These are phyloP conservation scores for Galeruca laticollis DNA, from an alignment of 2,888 invertebrate genomes.

Conservation along the genomic window DNA sequence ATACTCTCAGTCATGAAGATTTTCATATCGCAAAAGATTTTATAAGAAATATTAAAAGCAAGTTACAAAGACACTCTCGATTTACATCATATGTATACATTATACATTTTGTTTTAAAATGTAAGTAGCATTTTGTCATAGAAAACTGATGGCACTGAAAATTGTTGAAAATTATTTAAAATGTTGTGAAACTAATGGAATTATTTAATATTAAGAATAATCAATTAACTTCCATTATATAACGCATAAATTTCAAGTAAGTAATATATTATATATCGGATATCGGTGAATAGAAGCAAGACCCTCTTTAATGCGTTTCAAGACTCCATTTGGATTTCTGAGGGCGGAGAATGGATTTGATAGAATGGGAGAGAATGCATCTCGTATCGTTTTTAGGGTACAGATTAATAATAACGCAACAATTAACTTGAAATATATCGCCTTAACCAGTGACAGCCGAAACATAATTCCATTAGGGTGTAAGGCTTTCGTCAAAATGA, in stretches of 20 bases:
- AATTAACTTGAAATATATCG: constrained; percentile 48
- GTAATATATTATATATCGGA: too few relatives aligned
- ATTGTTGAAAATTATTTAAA: too few relatives aligned
- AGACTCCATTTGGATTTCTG: constrained; percentile 2
- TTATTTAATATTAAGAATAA: neutral
- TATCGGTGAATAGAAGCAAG: constrained; percentile 1
- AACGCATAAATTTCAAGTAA: neutral
- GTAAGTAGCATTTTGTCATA: neutral
- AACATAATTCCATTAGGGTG: neutral
- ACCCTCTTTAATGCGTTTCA: neutral
- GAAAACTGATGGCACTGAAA: too few relatives aligned
- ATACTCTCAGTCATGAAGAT: too few relatives aligned
- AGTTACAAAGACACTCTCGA: too few relatives aligned
- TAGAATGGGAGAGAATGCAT: constrained; percentile 16
- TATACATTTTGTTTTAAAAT: neutral
- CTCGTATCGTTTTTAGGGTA: constrained; percentile 39
- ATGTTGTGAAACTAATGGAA: neutral
- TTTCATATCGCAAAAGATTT: too few relatives aligned
- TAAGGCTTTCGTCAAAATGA: neutral
- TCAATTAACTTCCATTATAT: constrained; percentile 7
- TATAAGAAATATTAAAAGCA: too few relatives aligned
- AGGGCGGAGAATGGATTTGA: neutral
- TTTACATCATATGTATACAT: too few relatives aligned
- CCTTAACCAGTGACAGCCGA: neutral
- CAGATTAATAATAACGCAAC: constrained; percentile 64